Conservation (phyloP, 2,113 vertebrate species). For the Paracanthobrama guichenoti region DNA sequence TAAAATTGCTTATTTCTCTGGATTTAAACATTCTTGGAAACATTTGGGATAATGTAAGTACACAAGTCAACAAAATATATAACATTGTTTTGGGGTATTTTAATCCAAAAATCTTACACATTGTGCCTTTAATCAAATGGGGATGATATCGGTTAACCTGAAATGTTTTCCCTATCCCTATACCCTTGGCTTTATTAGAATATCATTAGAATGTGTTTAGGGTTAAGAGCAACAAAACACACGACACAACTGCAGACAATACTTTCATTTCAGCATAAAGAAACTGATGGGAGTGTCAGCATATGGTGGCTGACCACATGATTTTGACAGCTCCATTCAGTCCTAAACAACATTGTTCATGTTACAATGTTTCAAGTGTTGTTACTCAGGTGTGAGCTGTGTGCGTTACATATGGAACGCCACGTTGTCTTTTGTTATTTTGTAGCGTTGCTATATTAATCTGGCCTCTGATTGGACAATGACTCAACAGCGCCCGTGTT, state of each 20-base stretch:
- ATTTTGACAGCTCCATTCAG: slow-evolving; percentile 11
- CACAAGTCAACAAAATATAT: too few relatives aligned
- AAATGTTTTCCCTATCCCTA: background rate
- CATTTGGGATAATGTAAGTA: too few relatives aligned
- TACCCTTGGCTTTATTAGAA: too few relatives aligned
- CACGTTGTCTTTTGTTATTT: slow-evolving; percentile 5
- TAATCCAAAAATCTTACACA: too few relatives aligned
- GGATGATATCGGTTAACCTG: background rate
- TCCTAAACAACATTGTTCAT: background rate
- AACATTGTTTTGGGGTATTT: too few relatives aligned
- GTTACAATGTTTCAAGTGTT: background rate
- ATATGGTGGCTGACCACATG: background rate
- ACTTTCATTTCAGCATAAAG: background rate
- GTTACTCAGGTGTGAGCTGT: background rate
- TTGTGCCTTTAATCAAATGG: background rate
- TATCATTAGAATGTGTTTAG: background rate
- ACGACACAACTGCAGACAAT: slow-evolving; percentile 35
- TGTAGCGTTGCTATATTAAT: slow-evolving; percentile 3
- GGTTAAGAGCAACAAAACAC: slow-evolving; percentile 38
- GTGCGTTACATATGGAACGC: background rate
- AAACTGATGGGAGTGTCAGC: background rate
- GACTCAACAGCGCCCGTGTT: slow-evolving; percentile 60
- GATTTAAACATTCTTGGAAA: too few relatives aligned
- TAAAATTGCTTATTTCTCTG: too few relatives aligned
- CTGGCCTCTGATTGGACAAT: slow-evolving; percentile 31